phyloP scores from a whole-genome alignment of 2,888 invertebrate species.

The Allolobophora icterica region DNA sequence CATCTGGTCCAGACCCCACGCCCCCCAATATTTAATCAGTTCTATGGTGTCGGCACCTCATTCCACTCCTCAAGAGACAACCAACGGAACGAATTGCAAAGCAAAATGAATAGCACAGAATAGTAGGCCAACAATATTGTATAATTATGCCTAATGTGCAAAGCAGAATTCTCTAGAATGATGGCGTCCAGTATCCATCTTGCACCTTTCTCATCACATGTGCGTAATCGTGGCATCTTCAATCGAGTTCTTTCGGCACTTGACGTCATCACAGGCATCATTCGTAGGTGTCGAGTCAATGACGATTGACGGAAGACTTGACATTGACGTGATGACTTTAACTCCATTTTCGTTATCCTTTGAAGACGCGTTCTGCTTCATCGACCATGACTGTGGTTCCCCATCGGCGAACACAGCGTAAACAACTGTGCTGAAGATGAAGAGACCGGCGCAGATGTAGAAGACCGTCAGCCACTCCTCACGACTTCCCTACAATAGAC shows the following conservation, averaged over 20 bases:
- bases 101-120: not conserved
- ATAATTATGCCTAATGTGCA: not conserved
- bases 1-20: too few species aligned
- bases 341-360: not conserved
- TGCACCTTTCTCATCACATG: not conserved
- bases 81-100: not conserved
- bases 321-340: not conserved
- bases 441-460: conserved; percentile 76
- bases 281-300: not conserved
- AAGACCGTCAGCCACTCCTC: conserved; percentile 85
- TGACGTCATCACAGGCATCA: not conserved
- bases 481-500: conserved; percentile 69
- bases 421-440: conserved; percentile 59
- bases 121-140: not conserved
- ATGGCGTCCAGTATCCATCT: not conserved
- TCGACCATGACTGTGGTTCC: conserved; percentile 56
- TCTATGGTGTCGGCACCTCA: too few species aligned
- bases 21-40: too few species aligned
- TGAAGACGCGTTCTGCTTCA: not conserved
- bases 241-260: not conserved
- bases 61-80: not conserved
- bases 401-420: conserved; percentile 61
- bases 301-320: not conserved
- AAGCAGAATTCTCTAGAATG: not conserved
- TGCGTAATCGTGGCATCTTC: not conserved